phyloP scores from a whole-genome alignment of 2,113 vertebrate species.

The Pongo abelii region DNA sequence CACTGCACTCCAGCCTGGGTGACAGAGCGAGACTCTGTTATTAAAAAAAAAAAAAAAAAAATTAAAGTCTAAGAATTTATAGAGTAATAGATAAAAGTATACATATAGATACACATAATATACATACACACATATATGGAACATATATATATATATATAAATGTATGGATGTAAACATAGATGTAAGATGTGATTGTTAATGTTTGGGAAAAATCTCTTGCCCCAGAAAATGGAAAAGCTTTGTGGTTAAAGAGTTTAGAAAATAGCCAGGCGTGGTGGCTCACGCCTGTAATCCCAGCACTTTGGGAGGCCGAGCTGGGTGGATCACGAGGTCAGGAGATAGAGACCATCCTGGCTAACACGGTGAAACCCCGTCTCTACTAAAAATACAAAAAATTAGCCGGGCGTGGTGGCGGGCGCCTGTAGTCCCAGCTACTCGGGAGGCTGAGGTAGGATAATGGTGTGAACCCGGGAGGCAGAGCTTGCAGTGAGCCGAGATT shows the following conservation, averaged over 20 bases:
- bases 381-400: no score
- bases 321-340: no score
- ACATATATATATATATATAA: constrained; percentile 29
- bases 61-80: constrained; percentile 41
- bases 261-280: constrained; percentile 65
- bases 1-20: no score
- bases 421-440: no score
- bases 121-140: constrained; percentile 52
- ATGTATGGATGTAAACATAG: constrained; percentile 61
- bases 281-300: no score
- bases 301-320: no score
- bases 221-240: constrained; percentile 80
- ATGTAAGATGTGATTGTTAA: constrained; percentile 76
- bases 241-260: constrained; percentile 83
- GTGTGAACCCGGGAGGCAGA: rapidly evolving
- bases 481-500: no score
- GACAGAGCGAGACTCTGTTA: no score
- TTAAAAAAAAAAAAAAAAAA: not conserved
- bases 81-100: constrained; percentile 60
- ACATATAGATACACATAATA: constrained; percentile 30
- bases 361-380: no score
- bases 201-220: constrained; percentile 78
- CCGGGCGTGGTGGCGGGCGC: rapidly evolving
- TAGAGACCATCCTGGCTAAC: no score
- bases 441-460: no score